Percentiles rank a stretch among this genome's conserved stretches.
These are phyloP conservation scores for Cottus gobio DNA, from an alignment of 2,113 vertebrate species.

Conservation along the genomic window DNA sequence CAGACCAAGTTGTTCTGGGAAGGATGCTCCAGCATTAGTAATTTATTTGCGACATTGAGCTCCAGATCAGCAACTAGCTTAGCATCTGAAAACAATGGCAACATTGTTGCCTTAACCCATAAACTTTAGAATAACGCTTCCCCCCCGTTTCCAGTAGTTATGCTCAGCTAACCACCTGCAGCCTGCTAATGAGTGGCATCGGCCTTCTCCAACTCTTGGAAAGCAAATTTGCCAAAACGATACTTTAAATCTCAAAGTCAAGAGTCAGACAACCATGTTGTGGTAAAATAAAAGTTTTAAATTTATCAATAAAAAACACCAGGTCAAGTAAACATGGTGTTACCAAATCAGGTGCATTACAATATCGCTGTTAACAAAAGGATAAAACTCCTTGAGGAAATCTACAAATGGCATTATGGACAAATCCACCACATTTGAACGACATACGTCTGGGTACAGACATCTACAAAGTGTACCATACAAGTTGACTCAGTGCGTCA, in stretches of 20 bases:
- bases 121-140: accelerated
- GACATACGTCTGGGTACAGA: constrained; percentile 70
- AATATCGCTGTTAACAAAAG: constrained; percentile 79
- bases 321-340: constrained; percentile 75
- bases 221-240: neutral
- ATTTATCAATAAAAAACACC: constrained; percentile 76
- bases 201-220: neutral
- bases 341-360: constrained; percentile 77
- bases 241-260: constrained; percentile 30
- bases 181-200: too few relatives aligned
- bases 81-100: neutral
- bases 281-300: constrained; percentile 84
- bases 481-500: constrained; percentile 67
- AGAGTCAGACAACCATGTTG: constrained; percentile 61
- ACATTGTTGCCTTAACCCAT: neutral
- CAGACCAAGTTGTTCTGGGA: neutral
- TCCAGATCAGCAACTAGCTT: neutral
- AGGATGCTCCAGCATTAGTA: neutral
- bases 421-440: constrained; percentile 72
- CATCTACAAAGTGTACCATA: constrained; percentile 72
- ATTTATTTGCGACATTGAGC: neutral
- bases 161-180: neutral
- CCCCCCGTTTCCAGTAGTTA: neutral
- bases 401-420: constrained; percentile 81
- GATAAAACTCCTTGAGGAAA: constrained; percentile 83